Conservation (phyloP, 2,888 invertebrate genomes). For the Hipparchia sbordonii region DNA sequence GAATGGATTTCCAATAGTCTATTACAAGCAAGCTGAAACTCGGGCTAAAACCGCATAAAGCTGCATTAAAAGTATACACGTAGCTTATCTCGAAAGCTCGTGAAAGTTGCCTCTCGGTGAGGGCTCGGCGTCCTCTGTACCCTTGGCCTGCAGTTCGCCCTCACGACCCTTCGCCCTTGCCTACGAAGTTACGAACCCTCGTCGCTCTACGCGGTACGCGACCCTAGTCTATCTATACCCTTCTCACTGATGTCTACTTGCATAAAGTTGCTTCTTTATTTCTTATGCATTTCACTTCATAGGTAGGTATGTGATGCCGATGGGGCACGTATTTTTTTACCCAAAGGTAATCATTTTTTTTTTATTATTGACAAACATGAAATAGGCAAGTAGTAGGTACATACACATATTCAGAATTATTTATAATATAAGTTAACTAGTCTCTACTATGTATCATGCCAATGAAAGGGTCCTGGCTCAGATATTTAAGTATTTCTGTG, state of each 20-base stretch:
- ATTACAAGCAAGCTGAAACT: slow-evolving; percentile 5
- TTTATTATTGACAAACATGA: background rate
- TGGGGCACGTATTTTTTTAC: background rate
- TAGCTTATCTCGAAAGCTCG: slow-evolving; percentile 28
- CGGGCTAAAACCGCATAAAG: slow-evolving; percentile 2
- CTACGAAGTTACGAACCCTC: slow-evolving; percentile 54
- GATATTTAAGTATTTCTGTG: background rate
- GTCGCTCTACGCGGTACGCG: slow-evolving; percentile 22
- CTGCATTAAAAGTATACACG: slow-evolving; percentile 24
- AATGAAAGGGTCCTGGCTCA: no score
- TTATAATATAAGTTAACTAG: no score
- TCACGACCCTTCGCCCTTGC: slow-evolving; percentile 66
- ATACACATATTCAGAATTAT: background rate
- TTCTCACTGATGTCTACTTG: slow-evolving; percentile 26
- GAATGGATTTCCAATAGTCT: background rate
- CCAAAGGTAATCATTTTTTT: background rate
- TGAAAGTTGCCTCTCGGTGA: slow-evolving; percentile 30
- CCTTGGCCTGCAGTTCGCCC: slow-evolving; percentile 60
- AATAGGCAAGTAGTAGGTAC: background rate
- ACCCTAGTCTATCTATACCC: slow-evolving; percentile 11
- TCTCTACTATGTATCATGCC: no score
- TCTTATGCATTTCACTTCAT: slow-evolving; percentile 20
- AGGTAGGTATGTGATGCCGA: slow-evolving; percentile 8
- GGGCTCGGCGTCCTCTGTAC: slow-evolving; percentile 54
- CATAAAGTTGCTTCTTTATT: slow-evolving; percentile 18